Evolutionary conservation across 2,888 invertebrate genomes (phyloP), one percentile per base, ranked within the genome.

Genomic region (Slavum lentiscoides): DNA sequence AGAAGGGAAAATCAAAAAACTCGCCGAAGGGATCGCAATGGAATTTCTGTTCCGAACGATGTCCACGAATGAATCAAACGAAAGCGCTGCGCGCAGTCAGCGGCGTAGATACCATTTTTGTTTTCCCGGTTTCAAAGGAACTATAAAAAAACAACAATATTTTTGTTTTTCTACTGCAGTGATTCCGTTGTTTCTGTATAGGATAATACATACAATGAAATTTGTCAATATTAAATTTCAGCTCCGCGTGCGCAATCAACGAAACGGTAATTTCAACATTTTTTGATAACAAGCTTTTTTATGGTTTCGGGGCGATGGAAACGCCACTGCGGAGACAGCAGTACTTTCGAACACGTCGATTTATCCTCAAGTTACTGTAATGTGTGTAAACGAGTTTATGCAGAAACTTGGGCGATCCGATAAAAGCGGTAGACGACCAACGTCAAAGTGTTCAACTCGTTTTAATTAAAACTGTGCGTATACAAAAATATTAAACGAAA

Each of bases 391-490:
- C 1, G 30, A 30, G 30, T 30, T 30, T 30, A n/a, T 43, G 58
- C 67, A 67, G 67, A 67, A 75, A 75, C 75, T 75, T 75, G 59
- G 43, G 58, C 67, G 75, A 75, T 75, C 67, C 67, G 43, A 75
- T 75, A 75, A 75, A 75, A 43, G 49, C 66, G 53, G 66, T n/a
- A n/a, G 64, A 66, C 74, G 58, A 23, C 55, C 17, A 30, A 53
- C 37, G 49, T 67, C 74, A 55, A 75, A 75, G 58, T 15, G 39
- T 58, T 58, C 43, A 59, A 75, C 67, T 67, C 13, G 75, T 68
- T 75, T 67, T 75, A 75, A 75, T 75, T 75, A 75, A 75, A 75
- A 75, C 11, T 39, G 66, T n/a, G 64, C 39, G 74, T 49, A 58
- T 66, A 39, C 43, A 43, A 11, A 13, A 30, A 30, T 30, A 53